Evolutionary conservation across 2,888 invertebrate genomes (phyloP).

Genomic region (Euproctis similis): DNA sequence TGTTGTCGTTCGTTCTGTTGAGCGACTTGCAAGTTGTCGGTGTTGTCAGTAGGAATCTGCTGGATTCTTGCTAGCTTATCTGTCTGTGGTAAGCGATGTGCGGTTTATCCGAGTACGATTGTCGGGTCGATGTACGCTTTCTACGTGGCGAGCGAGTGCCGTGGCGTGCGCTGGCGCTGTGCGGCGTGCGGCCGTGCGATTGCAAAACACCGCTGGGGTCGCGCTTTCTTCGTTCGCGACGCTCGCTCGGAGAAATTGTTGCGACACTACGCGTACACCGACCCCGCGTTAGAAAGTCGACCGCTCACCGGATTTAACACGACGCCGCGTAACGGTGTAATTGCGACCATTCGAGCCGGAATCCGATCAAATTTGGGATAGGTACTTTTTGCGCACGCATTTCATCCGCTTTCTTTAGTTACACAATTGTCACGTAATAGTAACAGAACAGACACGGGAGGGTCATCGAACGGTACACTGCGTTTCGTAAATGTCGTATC

Average conservation of each 20-base stretch:
- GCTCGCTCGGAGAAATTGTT: slow-evolving; percentile 72
- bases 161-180: slow-evolving; percentile 35
- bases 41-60: slow-evolving; percentile 39
- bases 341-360: slow-evolving; percentile 67
- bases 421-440: slow-evolving; percentile 66
- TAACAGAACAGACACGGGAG: slow-evolving; percentile 52
- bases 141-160: slow-evolving; percentile 51
- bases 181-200: slow-evolving; percentile 43
- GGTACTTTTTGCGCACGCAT: slow-evolving; percentile 70
- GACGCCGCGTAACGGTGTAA: slow-evolving; percentile 68
- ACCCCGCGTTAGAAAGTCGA: slow-evolving; percentile 75
- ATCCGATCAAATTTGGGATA: slow-evolving; percentile 59
- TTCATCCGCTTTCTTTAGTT: slow-evolving; percentile 73
- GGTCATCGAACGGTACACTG: slow-evolving; percentile 60
- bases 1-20: slow-evolving; percentile 24
- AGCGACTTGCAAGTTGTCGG: slow-evolving; percentile 36
- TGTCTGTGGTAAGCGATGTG: slow-evolving; percentile 31
- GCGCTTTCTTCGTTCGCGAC: slow-evolving; percentile 75
- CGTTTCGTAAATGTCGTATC: slow-evolving; percentile 43
- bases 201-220: slow-evolving; percentile 73
- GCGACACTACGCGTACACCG: slow-evolving; percentile 71
- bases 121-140: slow-evolving; percentile 57
- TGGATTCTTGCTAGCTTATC: slow-evolving; percentile 50
- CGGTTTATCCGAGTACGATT: slow-evolving; percentile 30
- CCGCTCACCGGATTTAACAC: slow-evolving; percentile 73